These are phyloP conservation scores for Aramus guarauna DNA, from an alignment of 2,113 vertebrate genomes.

Conservation along the genomic window DNA sequence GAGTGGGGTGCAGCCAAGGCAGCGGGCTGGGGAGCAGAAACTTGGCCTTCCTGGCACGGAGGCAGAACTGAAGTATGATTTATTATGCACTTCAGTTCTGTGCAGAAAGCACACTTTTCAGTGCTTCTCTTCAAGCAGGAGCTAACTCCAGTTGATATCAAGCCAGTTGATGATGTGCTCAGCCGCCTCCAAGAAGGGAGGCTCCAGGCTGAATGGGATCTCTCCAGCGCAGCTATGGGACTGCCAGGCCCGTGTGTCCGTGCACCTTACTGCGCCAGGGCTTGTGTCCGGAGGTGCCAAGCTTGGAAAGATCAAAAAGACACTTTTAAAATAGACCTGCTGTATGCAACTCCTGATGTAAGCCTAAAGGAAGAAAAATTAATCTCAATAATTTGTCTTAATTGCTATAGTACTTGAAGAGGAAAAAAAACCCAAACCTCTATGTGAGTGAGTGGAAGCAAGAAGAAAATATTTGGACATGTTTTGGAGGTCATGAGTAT, in stretches of 20 bases:
- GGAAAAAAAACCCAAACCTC: background rate
- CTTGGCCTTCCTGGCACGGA: background rate
- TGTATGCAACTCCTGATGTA: background rate
- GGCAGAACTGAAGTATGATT: background rate
- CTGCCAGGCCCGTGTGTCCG: fast-evolving
- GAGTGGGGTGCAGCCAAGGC: background rate
- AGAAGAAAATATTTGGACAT: background rate
- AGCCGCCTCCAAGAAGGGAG: background rate
- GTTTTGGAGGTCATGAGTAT: background rate
- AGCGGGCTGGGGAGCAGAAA: background rate
- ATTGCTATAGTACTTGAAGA: background rate
- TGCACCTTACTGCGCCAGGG: background rate
- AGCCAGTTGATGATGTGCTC: background rate
- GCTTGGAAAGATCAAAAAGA: background rate
- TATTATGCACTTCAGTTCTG: background rate
- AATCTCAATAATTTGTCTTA: background rate
- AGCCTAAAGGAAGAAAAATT: background rate
- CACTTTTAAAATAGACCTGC: background rate
- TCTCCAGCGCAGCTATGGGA: background rate
- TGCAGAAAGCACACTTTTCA: background rate
- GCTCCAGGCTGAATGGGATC: background rate
- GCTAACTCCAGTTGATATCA: background rate
- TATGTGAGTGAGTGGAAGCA: background rate
- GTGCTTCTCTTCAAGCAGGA: background rate
- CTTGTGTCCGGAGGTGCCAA: background rate